Percentiles rank a stretch among this genome's conserved stretches.
phyloP scores from a whole-genome alignment of 2,888 invertebrate genomes.

The Lysandra bellargus region DNA sequence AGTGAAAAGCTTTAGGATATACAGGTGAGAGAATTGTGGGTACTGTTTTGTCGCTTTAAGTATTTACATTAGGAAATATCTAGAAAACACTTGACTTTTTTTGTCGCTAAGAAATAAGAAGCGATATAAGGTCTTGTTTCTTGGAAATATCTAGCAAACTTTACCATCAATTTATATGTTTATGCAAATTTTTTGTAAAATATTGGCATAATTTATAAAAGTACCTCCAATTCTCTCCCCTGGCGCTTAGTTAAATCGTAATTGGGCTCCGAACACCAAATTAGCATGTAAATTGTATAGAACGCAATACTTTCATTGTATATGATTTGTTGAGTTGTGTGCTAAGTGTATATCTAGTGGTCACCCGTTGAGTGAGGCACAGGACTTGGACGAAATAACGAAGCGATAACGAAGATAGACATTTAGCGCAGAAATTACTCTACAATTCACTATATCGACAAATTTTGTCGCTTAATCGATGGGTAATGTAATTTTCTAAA shows the following conservation, averaged over 20 bases:
- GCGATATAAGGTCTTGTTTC: background rate
- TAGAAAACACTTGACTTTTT: too few relatives aligned
- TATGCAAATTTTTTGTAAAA: background rate
- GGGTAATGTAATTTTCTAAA: background rate
- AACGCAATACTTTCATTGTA: slow-evolving; percentile 70
- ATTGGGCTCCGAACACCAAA: slow-evolving; percentile 73
- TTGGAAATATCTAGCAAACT: background rate
- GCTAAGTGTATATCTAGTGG: slow-evolving; percentile 48
- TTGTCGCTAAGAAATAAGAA: too few relatives aligned
- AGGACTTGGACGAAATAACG: slow-evolving; percentile 33
- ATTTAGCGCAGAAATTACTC: background rate
- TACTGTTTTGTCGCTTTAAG: background rate
- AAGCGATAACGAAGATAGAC: background rate
- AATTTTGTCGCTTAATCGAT: background rate
- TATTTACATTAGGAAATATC: background rate
- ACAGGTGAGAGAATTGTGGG: background rate
- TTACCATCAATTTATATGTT: background rate
- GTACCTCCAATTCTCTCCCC: slow-evolving; percentile 47
- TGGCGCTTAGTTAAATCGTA: slow-evolving; percentile 55
- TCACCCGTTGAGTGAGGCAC: slow-evolving; percentile 79
- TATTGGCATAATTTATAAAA: slow-evolving; percentile 23
- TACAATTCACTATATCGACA: background rate
- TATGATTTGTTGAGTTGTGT: slow-evolving; percentile 67
- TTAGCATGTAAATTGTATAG: slow-evolving; percentile 72
- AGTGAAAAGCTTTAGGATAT: slow-evolving; percentile 5